Base-by-base conservation (phyloP, 2,888 invertebrate species). In the Magallana nippona region DNA sequence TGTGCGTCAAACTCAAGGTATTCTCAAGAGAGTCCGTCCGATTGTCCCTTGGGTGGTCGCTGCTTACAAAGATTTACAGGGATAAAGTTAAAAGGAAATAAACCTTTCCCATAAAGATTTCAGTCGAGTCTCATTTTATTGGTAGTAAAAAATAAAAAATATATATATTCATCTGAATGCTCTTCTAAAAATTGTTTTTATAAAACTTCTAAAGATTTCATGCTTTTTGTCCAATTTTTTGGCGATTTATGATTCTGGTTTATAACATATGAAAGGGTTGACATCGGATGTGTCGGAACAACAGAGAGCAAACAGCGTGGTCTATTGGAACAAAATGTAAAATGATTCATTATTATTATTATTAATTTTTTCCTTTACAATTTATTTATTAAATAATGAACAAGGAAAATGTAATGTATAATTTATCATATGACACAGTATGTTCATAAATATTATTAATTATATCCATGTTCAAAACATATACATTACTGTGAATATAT, bases 41-140 rank as follows among this genome's bases (percentile, higher is more conserved):
- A 13, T 5, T 71, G 71, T 13, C 27, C 32, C 27, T 71, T 71
- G 71, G 71, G 71, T 71, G 71, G 71, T 71, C 71, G 27, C 71
- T 71, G 22, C 32, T 71, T 71, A 5, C 71, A 17, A 32, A 27
- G 71, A 71, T 71, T 71, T 71, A 71, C 71, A 32, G 71, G 71
- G 71, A 71, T 71, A 32, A 27, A 71, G 71, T 71, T 71, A 71
- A 71, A 71, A 71, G 71, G 71, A 11, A 71, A 71, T 71, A 71
- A 71, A 71, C 71, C 71, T 71, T 71, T 71, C 71, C 32, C 71
- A 71, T 71, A 71, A 71, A 71, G 5, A 71, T 71, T 27, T 71
- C 71, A 71, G 27, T 13, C 15, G 71, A 71, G 27, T 22, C 71
- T 71, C 19, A 27, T 71, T 71, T 71, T 10, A 71, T 71, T 27